phyloP scores from a whole-genome alignment of 2,113 vertebrate genomes.

The Meleagris gallopavo region DNA sequence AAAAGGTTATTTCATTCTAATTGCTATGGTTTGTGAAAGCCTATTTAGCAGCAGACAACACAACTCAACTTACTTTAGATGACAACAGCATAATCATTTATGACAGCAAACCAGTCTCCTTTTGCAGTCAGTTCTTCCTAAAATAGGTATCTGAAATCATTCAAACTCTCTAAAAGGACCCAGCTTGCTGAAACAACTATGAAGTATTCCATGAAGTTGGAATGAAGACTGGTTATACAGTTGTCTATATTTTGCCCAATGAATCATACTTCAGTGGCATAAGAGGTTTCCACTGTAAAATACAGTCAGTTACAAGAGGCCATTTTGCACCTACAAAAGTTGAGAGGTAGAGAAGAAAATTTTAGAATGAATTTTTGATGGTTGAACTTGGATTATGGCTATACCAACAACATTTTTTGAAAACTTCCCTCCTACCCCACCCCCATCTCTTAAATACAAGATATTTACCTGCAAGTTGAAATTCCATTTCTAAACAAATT shows the following conservation, averaged over 20 bases:
- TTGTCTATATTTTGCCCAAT: neutral
- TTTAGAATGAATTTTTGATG: neutral
- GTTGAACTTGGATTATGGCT: neutral
- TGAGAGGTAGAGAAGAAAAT: neutral
- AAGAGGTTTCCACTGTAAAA: neutral
- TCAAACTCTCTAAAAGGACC: neutral
- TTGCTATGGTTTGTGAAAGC: neutral
- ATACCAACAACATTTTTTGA: neutral
- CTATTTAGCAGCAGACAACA: neutral
- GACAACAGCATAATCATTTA: neutral
- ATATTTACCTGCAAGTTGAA: neutral
- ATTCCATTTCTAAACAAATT: neutral
- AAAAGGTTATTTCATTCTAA: neutral
- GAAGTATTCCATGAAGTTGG: fast-evolving
- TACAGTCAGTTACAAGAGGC: neutral
- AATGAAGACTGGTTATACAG: neutral
- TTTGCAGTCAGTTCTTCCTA: neutral
- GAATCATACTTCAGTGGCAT: neutral
- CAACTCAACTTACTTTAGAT: neutral
- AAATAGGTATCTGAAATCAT: neutral
- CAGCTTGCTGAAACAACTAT: neutral
- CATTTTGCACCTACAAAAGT: fast-evolving
- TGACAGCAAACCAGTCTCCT: neutral
- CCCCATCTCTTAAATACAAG: neutral
- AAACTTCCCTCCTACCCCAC: neutral